phyloP scores from a whole-genome alignment of 2,113 vertebrate genomes.

The Ictalurus furcatus region DNA sequence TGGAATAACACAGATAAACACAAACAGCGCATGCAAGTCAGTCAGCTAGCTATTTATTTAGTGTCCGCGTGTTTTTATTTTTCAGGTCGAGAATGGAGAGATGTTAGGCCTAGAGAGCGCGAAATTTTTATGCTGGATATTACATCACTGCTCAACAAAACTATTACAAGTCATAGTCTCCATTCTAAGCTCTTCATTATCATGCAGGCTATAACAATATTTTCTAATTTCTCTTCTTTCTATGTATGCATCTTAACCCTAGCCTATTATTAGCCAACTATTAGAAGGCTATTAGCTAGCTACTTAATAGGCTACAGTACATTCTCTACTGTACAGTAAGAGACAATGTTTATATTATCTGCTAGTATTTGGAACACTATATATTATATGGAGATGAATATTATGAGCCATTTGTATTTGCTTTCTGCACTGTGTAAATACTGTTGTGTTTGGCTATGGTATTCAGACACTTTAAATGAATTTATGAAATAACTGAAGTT shows the following conservation, averaged over 20 bases:
- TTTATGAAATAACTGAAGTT: background rate
- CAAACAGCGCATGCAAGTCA: slow-evolving; percentile 76
- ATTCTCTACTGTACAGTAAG: background rate
- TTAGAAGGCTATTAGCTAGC: background rate
- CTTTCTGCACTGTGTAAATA: background rate
- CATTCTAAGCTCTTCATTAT: background rate
- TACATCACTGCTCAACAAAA: slow-evolving; percentile 2
- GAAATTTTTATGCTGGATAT: background rate
- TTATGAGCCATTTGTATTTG: background rate
- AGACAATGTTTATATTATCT: background rate
- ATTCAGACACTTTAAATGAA: slow-evolving; percentile 60
- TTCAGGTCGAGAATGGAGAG: slow-evolving; percentile 41
- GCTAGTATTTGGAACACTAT: background rate
- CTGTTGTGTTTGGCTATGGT: background rate
- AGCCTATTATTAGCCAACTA: background rate
- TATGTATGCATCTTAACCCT: background rate
- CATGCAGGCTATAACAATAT: background rate
- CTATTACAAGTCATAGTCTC: background rate
- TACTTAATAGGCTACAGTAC: background rate
- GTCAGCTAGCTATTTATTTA: slow-evolving; percentile 55
- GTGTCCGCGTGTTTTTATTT: slow-evolving; percentile 41
- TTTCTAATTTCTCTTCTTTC: background rate
- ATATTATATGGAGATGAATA: background rate
- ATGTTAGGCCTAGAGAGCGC: slow-evolving; percentile 22
- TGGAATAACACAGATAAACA: slow-evolving; percentile 69